Evolutionary conservation across 2,113 vertebrate genomes (phyloP).

Genomic region (Acinonyx jubatus): DNA sequence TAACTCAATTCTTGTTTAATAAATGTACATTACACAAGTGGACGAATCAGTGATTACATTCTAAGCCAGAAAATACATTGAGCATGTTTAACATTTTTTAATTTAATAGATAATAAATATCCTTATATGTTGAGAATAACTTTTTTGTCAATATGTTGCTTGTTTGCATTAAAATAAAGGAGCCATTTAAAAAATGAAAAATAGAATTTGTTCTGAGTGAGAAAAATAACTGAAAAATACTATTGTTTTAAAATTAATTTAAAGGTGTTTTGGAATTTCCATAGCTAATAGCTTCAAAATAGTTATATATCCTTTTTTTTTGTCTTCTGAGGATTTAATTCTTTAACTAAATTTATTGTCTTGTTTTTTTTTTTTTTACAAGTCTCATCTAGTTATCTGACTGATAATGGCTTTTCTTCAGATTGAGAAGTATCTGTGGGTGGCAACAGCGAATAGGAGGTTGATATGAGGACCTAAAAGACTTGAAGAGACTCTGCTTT

Average conservation of each 20-base stretch:
- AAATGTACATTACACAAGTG: not conserved
- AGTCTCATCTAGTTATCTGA: slow-evolving; percentile 73
- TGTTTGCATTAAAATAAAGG: not conserved
- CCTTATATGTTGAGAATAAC: not conserved
- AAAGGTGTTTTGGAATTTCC: not conserved
- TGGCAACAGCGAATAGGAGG: slow-evolving; percentile 76
- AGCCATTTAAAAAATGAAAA: not conserved
- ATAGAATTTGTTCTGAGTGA: not conserved
- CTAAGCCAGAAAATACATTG: not conserved
- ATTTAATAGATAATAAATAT: not conserved
- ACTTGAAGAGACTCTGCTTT: slow-evolving; percentile 78
- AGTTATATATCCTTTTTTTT: not conserved
- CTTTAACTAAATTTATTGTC: slow-evolving; percentile 74
- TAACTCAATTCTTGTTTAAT: not conserved
- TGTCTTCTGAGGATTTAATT: slow-evolving; percentile 30
- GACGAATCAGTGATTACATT: not conserved
- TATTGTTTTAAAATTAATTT: not conserved
- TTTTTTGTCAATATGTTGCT: not conserved
- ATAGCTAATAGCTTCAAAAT: not conserved
- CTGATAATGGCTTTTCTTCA: slow-evolving; percentile 65
- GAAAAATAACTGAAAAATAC: not conserved
- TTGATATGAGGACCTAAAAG: slow-evolving; percentile 79
- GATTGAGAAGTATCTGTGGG: slow-evolving; percentile 70
- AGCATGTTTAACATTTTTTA: not conserved
- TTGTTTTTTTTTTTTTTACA: slow-evolving; percentile 69